A percentile compares a stretch with the other conserved stretches of the same genome.
Evolutionary conservation across 2,888 invertebrate species (phyloP).

Genomic region (Leptopilina myrica): DNA sequence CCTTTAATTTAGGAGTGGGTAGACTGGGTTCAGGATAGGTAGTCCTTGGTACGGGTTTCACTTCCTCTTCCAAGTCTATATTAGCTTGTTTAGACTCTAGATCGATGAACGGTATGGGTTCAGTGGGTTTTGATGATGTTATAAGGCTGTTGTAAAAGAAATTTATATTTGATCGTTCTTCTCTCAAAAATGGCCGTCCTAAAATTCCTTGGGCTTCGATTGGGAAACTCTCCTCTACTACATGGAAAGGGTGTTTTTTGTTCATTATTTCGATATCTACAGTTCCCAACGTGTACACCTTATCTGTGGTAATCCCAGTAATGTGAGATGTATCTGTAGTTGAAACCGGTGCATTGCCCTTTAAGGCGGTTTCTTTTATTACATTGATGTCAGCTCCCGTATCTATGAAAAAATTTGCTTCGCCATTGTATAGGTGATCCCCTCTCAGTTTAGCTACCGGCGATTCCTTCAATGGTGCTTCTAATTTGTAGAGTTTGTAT

Average conservation of each 20-base stretch:
- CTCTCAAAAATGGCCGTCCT: not conserved
- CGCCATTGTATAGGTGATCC: not conserved
- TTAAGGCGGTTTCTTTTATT: not conserved
- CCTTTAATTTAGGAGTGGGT: too few relatives aligned
- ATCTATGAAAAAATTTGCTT: conserved; percentile 2
- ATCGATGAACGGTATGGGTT: not conserved
- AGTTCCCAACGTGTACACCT: not conserved
- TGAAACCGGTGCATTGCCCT: not conserved
- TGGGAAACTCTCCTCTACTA: not conserved
- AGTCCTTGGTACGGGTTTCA: not conserved
- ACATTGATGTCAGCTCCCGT: conserved; percentile 1
- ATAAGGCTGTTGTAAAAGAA: not conserved
- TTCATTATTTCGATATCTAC: not conserved
- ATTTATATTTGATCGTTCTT: not conserved
- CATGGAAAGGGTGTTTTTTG: not conserved
- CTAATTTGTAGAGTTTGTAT: not conserved
- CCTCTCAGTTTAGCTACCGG: not conserved
- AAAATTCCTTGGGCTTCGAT: not conserved
- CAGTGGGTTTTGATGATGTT: not conserved
- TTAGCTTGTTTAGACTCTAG: not conserved
- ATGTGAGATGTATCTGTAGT: not conserved
- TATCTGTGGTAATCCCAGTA: not conserved
- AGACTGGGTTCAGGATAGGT: too few relatives aligned
- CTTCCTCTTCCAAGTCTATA: not conserved
- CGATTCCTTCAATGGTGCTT: not conserved